Percentiles rank a stretch among this genome's conserved stretches.
Conservation (phyloP, 1,140 invertebrate genomes). For the Pinna nobilis region DNA sequence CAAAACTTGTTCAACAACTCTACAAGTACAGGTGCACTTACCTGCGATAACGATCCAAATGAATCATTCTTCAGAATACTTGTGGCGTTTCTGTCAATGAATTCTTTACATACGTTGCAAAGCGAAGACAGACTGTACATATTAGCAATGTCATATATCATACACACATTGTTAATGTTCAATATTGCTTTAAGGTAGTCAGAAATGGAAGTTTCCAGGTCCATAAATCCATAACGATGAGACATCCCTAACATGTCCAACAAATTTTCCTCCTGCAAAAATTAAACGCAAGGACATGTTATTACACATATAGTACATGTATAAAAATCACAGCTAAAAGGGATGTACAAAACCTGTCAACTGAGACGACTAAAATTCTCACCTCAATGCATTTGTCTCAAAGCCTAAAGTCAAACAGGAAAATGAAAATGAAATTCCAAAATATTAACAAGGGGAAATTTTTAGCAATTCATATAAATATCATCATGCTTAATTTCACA, state of each 20-base stretch:
- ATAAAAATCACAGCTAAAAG: too few species aligned
- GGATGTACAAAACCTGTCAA: too few species aligned
- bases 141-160: constrained; percentile 92
- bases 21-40: constrained; percentile 72
- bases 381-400: too few species aligned
- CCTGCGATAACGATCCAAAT: constrained; percentile 89
- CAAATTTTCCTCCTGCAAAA: constrained; percentile 84
- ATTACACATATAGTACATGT: too few species aligned
- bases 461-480: too few species aligned
- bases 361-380: too few species aligned
- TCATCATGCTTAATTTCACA: too few species aligned
- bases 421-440: too few species aligned
- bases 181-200: constrained; percentile 93
- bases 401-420: too few species aligned
- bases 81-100: constrained; percentile 91
- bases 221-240: constrained; percentile 96
- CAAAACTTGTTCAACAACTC: too few species aligned
- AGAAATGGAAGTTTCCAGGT: constrained; percentile 92
- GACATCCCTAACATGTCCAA: constrained; percentile 91
- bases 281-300: too few species aligned
- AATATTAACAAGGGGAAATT: too few species aligned
- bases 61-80: constrained; percentile 89
- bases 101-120: constrained; percentile 81
- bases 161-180: constrained; percentile 91
- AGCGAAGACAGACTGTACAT: constrained; percentile 82